Base-by-base conservation (phyloP, 2,797 vertebrate species). In the Cygnus olor region DNA sequence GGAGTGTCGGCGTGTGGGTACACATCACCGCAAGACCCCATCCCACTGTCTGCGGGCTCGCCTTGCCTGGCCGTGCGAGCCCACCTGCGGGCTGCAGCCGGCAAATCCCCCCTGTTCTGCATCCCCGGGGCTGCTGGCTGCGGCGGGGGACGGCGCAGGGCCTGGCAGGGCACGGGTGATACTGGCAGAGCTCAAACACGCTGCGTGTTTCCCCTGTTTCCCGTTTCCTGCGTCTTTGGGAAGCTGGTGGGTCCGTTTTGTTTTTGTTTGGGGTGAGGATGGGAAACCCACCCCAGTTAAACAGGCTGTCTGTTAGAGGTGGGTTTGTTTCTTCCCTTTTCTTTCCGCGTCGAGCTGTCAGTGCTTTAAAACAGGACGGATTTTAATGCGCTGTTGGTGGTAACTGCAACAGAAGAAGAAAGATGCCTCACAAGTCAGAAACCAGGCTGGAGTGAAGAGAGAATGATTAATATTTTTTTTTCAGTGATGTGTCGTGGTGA, bases 381-480 rank as follows among this genome's bases (percentile, higher is more conserved):
- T 60, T 93, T 45, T 70, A 56, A 58, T 61, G 22, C 0, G 0
- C 80, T 49, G 65, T 30, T 88, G 88, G 85, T 93, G 85, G 73
- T 74, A 88, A 88, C 82, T 93, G 73, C 94, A 94, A 93, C 36
- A 73, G 85, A 92, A 72, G 57, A 25, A 83, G 61, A 64, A 66
- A 64, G 76, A 78, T 0, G 4, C 11, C 58, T 91, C 51, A 1
- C 76, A 69, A 84, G 83, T 95, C 71, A 91, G 76, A 90, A 72
- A 45, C 44, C 21, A 53, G 45, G 60, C 80, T 90, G 92, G 63
- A 89, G 57, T 1, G 14, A 89, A 78, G 87, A 74, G n/a, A 61
- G 68, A 77, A 57, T 82, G 78, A 96, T 96, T 86, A 93, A 93
- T 94, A 44, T 63, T 84, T 94, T 72, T 72, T 72, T 76, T 69